A percentile compares a stretch with the other conserved stretches of the same genome.
Conservation (phyloP, 2,888 invertebrate genomes). For the Calephelis perditalis region DNA sequence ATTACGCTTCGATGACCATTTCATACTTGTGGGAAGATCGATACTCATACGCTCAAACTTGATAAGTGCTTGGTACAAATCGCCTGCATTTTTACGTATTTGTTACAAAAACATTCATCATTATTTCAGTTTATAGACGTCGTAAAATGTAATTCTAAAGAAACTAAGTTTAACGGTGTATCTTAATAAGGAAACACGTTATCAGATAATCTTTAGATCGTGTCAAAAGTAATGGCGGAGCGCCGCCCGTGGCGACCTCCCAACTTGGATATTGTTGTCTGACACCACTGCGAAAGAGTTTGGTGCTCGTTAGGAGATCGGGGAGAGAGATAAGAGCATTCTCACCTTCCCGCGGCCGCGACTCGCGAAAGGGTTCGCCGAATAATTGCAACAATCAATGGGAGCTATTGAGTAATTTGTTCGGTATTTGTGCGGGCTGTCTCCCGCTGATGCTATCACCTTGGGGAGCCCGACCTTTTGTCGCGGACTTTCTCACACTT, state of each 20-base stretch:
- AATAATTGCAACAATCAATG: conserved; percentile 78
- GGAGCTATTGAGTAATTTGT: conserved; percentile 76
- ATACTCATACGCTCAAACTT: conserved; percentile 28
- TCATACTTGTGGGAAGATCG: conserved; percentile 67
- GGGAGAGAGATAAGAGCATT: conserved; percentile 67
- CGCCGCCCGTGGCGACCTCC: conserved; percentile 57
- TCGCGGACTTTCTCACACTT: conserved; percentile 70
- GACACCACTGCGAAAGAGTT: conserved; percentile 72
- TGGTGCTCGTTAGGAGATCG: conserved; percentile 50
- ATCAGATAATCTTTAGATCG: conserved; percentile 53
- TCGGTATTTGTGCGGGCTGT: conserved; percentile 77
- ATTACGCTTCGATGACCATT: conserved; percentile 64
- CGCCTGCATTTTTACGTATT: conserved; percentile 1
- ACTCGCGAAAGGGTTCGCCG: conserved; percentile 70
- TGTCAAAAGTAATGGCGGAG: conserved; percentile 61
- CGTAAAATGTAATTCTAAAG: neutral
- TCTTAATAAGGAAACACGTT: conserved; percentile 35
- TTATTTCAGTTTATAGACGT: neutral
- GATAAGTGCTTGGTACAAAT: neutral
- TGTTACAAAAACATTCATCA: neutral
- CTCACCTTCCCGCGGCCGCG: conserved; percentile 72
- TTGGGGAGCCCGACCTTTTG: conserved; percentile 62
- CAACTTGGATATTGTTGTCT: conserved; percentile 53
- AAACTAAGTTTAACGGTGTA: conserved; percentile 14
- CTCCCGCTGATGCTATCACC: conserved; percentile 72